Base-by-base conservation (phyloP, 2,888 invertebrate genomes). In the Plusia festucae region DNA sequence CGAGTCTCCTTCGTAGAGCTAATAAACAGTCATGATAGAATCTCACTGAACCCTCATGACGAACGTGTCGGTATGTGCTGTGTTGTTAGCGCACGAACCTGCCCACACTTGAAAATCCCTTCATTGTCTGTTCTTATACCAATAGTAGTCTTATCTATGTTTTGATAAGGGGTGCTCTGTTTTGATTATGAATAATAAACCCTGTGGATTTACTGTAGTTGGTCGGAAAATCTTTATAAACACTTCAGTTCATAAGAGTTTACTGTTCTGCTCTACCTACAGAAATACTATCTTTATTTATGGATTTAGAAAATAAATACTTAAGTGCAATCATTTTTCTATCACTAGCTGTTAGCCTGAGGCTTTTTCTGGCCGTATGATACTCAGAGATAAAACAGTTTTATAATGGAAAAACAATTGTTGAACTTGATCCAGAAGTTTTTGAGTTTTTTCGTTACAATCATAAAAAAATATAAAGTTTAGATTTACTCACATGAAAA, bases 51-150 rank as follows among this genome's bases (percentile, higher is more conserved):
- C 40, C 6, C 40, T 40, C 40, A n/a, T n/a, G 40, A 40, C 40
- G 40, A 40, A 40, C 40, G 40, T 40, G 40, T 40, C n/a, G 40
- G 40, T 40, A 40, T 40, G 40, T n/a, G n/a, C n/a, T 13, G 34
- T 34, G 34, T 34, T 40, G 40, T 40, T n/a, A n/a, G 40, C 40
- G 6, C 40, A 40, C 40, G 40, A n/a, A n/a, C 6, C n/a, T n/a
- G 40, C n/a, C 40, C 40, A n/a, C 40, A 6, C n/a, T 7, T 40
- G n/a, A n/a, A 5, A 5, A 40, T 40, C 40, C 40, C 40, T n/a
- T n/a, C 7, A 40, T n/a, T 40, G n/a, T n/a, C n/a, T n/a, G 40
- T n/a, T 30, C n/a, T 5, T n/a, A 40, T 40, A n/a, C 40, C 40
- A 40, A 34, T 34, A 13, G 40, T n/a, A 15, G 15, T n/a, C n/a